Percentiles rank a stretch among this genome's conserved stretches.
Evolutionary conservation across 2,797 vertebrate genomes (phyloP).

Genomic region (Hydrocynus forskahlii): DNA sequence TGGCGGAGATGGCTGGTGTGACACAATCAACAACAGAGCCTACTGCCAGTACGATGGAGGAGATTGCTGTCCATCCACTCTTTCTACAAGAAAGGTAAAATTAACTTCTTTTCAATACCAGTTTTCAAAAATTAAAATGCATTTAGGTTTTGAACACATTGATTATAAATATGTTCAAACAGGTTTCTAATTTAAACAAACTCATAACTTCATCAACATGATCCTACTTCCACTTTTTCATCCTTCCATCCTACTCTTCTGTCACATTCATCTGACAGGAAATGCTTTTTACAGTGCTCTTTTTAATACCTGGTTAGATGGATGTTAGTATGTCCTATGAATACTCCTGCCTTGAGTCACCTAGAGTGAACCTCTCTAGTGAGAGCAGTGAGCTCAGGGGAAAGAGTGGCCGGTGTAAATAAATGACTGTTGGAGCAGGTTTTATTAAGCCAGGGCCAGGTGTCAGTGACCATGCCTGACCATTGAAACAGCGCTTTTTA

Average conservation of each 20-base stretch:
- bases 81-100: slow-evolving; percentile 92
- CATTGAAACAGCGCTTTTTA: slow-evolving; percentile 46
- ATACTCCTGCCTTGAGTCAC: slow-evolving; percentile 51
- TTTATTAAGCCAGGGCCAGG: slow-evolving; percentile 64
- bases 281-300: slow-evolving; percentile 48
- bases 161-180: neutral
- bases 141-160: slow-evolving; percentile 52
- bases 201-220: neutral
- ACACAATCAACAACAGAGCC: slow-evolving; percentile 96
- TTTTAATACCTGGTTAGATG: slow-evolving; percentile 9
- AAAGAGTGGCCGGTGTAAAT: slow-evolving; percentile 71
- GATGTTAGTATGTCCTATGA: slow-evolving; percentile 54
- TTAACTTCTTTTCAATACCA: slow-evolving; percentile 57
- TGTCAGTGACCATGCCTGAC: slow-evolving; percentile 51
- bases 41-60: slow-evolving; percentile 97
- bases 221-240: neutral
- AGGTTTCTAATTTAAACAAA: neutral
- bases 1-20: slow-evolving; percentile 95
- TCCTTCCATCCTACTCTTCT: neutral
- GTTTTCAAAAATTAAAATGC: slow-evolving; percentile 54
- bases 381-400: slow-evolving; percentile 35
- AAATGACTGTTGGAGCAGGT: slow-evolving; percentile 68
- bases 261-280: neutral
- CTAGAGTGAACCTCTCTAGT: slow-evolving; percentile 49
- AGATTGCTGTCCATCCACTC: slow-evolving; percentile 96